Evolutionary conservation across 2,113 vertebrate genomes (phyloP), one percentile per base, ranked within the genome.

Genomic region (Psammodynastes pulverulentus): DNA sequence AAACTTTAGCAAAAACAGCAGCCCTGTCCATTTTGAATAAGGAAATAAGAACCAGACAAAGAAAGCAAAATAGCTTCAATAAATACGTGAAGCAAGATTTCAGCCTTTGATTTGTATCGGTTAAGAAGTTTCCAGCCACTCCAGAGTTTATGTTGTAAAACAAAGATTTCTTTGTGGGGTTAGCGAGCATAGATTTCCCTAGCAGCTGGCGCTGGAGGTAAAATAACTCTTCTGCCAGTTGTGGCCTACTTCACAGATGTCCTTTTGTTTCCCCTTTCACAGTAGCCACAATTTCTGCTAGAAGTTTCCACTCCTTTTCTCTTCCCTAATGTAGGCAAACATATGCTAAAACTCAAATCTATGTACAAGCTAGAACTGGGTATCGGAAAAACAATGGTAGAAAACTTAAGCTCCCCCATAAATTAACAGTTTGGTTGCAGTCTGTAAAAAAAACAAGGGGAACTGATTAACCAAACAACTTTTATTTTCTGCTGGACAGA

Each of bases 201-300:
- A 96, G 96, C 97, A 97, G 97, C 97, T 97, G 97, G 97, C 96
- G 94, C 93, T 96, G 96, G 97, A 97, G 96, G 97, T 97, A 96
- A 96, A 97, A 97, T 96, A 96, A 96, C 94, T 96, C 96, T 96
- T 94, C 96, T 97, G 96, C 97, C 97, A 97, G 97, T 96, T 97
- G 97, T 97, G 96, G 96, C 94, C 95, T 96, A 96, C 94, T 96
- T 95, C 97, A 97, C 96, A 97, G 97, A 97, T 97, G 97, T 96
- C 96, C 96, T 96, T 97, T 97, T 97, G 96, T 97, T 97, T 97
- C 96, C 96, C 95, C 93, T 97, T 97, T 97, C 96, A 96, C 95
- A 96, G 94, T 96, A 96, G 97, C 96, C 97, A 97, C 97, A 97
- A 96, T 97, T 97, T 97, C 95, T 96, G 96, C 95, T 96, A 93